phyloP scores from a whole-genome alignment of 2,797 vertebrate species.

The Anableps anableps region DNA sequence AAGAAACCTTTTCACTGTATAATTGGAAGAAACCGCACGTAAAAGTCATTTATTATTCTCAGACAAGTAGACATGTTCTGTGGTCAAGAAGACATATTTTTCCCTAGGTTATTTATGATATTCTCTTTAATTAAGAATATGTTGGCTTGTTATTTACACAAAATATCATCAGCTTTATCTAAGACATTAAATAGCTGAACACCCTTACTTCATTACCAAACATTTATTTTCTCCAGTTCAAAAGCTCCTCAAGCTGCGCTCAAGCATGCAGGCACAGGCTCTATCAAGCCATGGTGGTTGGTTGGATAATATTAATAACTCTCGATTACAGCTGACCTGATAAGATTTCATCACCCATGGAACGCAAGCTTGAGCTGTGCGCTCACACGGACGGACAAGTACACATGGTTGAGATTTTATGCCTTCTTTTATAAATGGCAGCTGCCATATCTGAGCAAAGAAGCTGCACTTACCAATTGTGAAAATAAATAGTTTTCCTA shows the following conservation, averaged over 20 bases:
- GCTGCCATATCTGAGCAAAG: constrained; percentile 35
- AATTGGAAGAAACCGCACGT: neutral
- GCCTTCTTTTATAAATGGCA: constrained; percentile 48
- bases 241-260: constrained; percentile 29
- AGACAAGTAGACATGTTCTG: neutral
- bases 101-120: neutral
- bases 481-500: constrained; percentile 2
- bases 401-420: constrained; percentile 65
- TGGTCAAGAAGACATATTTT: neutral
- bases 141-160: neutral
- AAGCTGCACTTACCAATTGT: neutral
- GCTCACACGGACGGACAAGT: constrained; percentile 67
- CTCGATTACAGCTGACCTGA: constrained; percentile 78
- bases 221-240: neutral
- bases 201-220: neutral
- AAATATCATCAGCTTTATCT: neutral
- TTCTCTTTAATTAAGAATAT: neutral
- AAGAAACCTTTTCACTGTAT: neutral
- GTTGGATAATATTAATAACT: constrained; percentile 80
- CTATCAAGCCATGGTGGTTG: constrained; percentile 48
- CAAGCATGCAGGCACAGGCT: constrained; percentile 25
- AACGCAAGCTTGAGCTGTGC: constrained; percentile 54
- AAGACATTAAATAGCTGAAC: neutral
- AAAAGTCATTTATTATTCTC: neutral
- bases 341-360: constrained; percentile 78